Evolutionary conservation across 2,888 invertebrate species (phyloP).

Genomic region (Serrognathus titanus): DNA sequence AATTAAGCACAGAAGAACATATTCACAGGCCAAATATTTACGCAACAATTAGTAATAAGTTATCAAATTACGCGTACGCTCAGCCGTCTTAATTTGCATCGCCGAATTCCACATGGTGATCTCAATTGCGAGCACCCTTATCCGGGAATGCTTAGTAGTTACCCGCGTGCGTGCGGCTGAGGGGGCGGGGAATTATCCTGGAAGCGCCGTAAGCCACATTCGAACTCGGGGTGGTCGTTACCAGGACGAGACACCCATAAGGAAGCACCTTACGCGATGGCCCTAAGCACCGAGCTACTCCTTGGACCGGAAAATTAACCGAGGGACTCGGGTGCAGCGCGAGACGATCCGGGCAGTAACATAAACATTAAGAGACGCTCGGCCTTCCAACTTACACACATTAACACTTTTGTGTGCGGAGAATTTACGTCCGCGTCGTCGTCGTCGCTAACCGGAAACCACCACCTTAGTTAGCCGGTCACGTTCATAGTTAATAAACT

Average conservation of each 20-base stretch:
- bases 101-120: background rate
- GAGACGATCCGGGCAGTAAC: constrained; percentile 6
- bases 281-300: background rate
- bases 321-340: background rate
- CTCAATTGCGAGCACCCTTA: background rate
- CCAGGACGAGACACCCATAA: background rate
- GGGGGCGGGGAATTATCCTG: background rate
- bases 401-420: constrained; percentile 25
- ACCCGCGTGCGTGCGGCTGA: background rate
- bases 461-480: too few relatives aligned
- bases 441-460: background rate
- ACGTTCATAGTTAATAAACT: too few relatives aligned
- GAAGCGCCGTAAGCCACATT: background rate
- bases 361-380: constrained; percentile 24
- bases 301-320: constrained; percentile 6
- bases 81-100: too few relatives aligned
- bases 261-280: constrained; percentile 2
- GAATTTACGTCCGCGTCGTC: background rate
- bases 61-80: too few relatives aligned
- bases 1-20: too few relatives aligned
- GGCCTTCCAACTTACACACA: constrained; percentile 24
- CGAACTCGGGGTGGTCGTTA: background rate
- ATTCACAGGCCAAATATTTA: too few relatives aligned
- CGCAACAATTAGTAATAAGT: too few relatives aligned
- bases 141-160: background rate